Percentiles rank a stretch among this genome's conserved stretches.
These are phyloP conservation scores for Sebastes schlegelii DNA, from an alignment of 2,113 vertebrate genomes.

Conservation along the genomic window DNA sequence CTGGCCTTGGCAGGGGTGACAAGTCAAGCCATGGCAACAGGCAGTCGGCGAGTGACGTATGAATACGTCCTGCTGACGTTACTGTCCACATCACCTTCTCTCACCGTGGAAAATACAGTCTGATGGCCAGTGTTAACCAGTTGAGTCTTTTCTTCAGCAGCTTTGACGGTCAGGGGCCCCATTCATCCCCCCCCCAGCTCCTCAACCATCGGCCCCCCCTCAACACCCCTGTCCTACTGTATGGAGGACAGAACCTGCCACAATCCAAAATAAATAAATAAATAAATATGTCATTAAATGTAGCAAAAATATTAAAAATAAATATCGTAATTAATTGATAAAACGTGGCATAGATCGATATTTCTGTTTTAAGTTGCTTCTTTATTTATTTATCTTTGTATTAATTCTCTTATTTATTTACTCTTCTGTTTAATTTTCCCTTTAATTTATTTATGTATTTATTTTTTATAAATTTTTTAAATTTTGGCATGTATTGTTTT, in stretches of 20 bases:
- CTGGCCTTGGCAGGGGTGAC: background rate
- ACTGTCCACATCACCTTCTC: background rate
- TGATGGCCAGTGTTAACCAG: slow-evolving; percentile 11
- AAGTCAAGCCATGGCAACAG: slow-evolving; percentile 3
- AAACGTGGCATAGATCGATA: too few species aligned
- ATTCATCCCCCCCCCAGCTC: background rate
- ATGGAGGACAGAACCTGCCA: too few species aligned
- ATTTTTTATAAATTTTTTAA: too few species aligned
- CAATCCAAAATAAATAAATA: too few species aligned
- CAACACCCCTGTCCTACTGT: background rate
- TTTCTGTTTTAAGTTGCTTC: too few species aligned
- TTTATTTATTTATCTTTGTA: too few species aligned
- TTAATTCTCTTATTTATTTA: too few species aligned
- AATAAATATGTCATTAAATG: background rate
- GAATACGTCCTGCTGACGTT: background rate
- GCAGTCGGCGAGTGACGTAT: background rate
- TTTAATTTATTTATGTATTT: too few species aligned
- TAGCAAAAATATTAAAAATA: background rate
- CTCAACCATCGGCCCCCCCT: background rate
- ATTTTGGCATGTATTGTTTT: too few species aligned
- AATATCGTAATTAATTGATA: too few species aligned
- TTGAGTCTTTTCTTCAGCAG: background rate
- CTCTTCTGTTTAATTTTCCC: too few species aligned
- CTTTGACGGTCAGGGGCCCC: background rate
- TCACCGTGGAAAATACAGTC: slow-evolving; percentile 8